These are phyloP conservation scores for Cataglyphis hispanica DNA, from an alignment of 1,140 invertebrate species.

Conservation along the genomic window DNA sequence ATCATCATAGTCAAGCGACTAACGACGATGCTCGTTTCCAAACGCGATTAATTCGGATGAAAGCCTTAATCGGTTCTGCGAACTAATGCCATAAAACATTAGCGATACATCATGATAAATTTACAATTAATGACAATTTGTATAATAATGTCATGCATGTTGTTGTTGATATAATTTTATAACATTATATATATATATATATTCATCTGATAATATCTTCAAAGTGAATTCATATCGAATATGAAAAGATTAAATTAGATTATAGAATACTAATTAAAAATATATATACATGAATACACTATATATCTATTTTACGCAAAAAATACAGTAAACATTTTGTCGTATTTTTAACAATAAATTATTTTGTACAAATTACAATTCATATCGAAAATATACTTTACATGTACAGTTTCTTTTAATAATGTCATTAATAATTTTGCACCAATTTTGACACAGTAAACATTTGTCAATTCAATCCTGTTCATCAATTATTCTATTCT, in stretches of 20 bases:
- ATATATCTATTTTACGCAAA: background rate
- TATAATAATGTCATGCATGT: background rate
- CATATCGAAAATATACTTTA: background rate
- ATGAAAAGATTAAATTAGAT: background rate
- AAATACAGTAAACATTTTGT: background rate
- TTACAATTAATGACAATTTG: background rate
- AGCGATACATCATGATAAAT: background rate
- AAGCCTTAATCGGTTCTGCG: constrained; percentile 11
- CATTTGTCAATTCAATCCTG: background rate
- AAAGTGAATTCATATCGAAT: background rate
- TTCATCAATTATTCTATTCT: background rate
- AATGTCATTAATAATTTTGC: background rate
- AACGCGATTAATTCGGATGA: constrained; percentile 40
- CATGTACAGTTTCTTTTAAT: background rate
- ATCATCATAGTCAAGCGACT: constrained; percentile 35
- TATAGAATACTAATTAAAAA: background rate
- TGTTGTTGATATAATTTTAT: background rate
- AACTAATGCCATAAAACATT: constrained; percentile 32
- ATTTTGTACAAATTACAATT: background rate
- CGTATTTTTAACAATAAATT: background rate
- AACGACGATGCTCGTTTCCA: constrained; percentile 53
- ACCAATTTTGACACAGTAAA: background rate
- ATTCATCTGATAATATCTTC: background rate
- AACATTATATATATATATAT: background rate
- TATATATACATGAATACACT: background rate